Conservation (phyloP, 2,888 invertebrate genomes). For the Amblyteles armatorius region DNA sequence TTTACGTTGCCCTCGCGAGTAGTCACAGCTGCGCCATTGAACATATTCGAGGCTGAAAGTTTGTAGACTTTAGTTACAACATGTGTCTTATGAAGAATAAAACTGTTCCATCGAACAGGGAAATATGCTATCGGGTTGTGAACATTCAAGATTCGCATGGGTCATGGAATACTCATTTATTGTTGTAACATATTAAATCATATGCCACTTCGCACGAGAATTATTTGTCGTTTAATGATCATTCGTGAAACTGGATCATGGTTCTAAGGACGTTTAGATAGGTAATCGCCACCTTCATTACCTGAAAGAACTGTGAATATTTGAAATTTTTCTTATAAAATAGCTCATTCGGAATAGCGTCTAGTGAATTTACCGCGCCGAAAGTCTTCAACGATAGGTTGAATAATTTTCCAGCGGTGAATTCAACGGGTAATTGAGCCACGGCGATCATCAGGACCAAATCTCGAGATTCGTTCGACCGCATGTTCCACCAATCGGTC, state of each 20-base stretch:
- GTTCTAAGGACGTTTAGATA: no score
- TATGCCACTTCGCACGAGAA: no score
- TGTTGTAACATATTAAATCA: no score
- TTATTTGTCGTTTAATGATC: no score
- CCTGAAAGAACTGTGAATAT: neutral
- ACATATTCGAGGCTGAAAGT: neutral
- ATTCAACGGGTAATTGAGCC: slow-evolving; percentile 35
- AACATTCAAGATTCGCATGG: no score
- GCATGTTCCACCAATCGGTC: slow-evolving; percentile 65
- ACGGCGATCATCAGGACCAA: slow-evolving; percentile 59
- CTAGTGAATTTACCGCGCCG: neutral
- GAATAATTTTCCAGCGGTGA: slow-evolving; percentile 66
- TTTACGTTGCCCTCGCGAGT: neutral
- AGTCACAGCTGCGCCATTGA: neutral
- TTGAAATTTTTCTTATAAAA: no score
- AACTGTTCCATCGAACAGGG: no score
- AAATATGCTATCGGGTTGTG: no score
- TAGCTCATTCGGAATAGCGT: no score
- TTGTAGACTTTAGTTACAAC: neutral
- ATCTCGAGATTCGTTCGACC: slow-evolving; percentile 25
- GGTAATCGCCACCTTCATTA: no score
- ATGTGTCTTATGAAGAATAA: neutral
- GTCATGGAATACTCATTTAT: no score
- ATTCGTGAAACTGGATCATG: no score
- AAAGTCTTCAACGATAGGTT: slow-evolving; percentile 55